Base-by-base conservation (phyloP, 2,888 invertebrate species). In the Subacronicta megacephala region DNA sequence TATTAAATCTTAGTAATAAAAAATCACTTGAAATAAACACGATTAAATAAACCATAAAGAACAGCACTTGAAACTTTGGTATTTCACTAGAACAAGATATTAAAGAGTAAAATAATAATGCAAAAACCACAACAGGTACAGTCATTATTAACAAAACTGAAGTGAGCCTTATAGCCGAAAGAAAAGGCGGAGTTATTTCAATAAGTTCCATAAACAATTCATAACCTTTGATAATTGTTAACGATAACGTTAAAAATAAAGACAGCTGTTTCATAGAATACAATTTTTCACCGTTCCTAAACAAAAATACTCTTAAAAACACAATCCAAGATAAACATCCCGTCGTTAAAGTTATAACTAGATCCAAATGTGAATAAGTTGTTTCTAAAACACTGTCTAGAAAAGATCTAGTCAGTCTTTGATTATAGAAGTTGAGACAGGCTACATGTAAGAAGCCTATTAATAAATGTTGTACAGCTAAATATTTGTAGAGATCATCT, bases 261-360 rank as follows among this genome's bases (percentile, higher is more conserved):
- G 61, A 35, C 7, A 76, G 18, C 3, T 79, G 63, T 37, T 50
- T 69, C 40, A 65, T 55, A 42, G 9, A 66, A 17, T 79, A 80
- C 4, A 78, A 50, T 20, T 64, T 52, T 44, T 70, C 69, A 3
- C 64, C 68, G 35, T 72, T 68, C 33, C 44, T 50, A 3, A 77
- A 75, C 7, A 80, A 17, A 15, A 77, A 77, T 10, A 80, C 36
- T 41, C 67, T 75, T 43, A 81, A 41, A 55, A 75, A 79, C 15
- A 72, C 46, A 6, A 78, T 56, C 66, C 72, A 65, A 7, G 75
- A 49, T 6, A 74, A 29, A 36, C 61, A 62, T 0, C 68, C 59
- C 3, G 76, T 66, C 6, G 57, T 62, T 1, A 73, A 61, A 0
- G 69, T 57, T 20, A 72, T 46, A 2, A 64, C 13, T 7, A 79